Percentiles rank a stretch among this genome's conserved stretches.
phyloP scores from a whole-genome alignment of 2,888 invertebrate species.

The Heteromurus nitidus region DNA sequence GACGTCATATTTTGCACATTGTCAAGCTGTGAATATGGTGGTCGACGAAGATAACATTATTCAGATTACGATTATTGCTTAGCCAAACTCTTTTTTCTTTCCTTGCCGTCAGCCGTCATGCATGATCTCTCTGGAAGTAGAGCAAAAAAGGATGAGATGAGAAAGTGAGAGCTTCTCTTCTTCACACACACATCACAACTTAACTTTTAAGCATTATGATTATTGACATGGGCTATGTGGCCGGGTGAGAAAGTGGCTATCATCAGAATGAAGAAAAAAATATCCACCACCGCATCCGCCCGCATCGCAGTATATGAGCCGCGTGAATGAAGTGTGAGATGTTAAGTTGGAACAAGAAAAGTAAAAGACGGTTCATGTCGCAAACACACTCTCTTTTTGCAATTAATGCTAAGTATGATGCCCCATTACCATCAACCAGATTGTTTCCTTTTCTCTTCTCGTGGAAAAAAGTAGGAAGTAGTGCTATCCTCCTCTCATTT shows the following conservation, averaged over 20 bases:
- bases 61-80: conserved; percentile 13
- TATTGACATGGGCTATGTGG: conserved; percentile 22
- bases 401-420: conserved; percentile 56
- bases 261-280: too few species aligned
- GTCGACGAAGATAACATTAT: neutral
- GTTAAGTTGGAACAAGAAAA: conserved; percentile 13
- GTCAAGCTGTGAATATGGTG: neutral
- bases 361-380: conserved; percentile 39
- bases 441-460: conserved; percentile 8
- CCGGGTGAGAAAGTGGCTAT: neutral
- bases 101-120: neutral
- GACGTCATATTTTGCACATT: neutral
- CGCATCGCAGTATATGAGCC: neutral
- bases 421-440: conserved; percentile 48
- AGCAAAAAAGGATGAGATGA: too few species aligned
- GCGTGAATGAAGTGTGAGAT: conserved; percentile 7
- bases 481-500: too few species aligned
- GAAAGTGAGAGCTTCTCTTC: neutral
- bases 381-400: conserved; percentile 42
- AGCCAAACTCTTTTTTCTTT: neutral
- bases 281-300: neutral
- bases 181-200: neutral
- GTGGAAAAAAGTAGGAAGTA: too few species aligned
- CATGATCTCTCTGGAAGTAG: neutral
- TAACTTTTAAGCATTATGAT: conserved; percentile 34